Conservation (phyloP, 2,797 vertebrate species). For the Muscicapa comitata region DNA sequence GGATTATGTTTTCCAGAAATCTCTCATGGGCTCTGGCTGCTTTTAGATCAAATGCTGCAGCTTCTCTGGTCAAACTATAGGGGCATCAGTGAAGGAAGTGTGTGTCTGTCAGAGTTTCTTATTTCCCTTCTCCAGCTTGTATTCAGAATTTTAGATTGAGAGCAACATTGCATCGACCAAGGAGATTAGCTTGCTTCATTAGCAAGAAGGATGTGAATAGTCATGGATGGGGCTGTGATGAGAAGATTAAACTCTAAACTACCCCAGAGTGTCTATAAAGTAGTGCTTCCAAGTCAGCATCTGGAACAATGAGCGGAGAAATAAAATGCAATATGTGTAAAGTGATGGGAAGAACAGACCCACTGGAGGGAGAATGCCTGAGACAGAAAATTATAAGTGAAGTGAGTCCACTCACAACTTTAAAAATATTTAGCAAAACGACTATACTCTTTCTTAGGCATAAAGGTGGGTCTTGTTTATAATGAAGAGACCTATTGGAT, state of each 20-base stretch:
- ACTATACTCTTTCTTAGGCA: background rate
- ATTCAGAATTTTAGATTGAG: background rate
- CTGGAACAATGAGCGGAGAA: background rate
- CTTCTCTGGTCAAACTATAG: background rate
- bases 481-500: background rate
- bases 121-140: background rate
- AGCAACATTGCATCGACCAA: background rate
- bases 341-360: background rate
- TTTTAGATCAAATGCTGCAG: background rate
- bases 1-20: background rate
- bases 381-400: background rate
- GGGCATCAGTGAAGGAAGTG: background rate
- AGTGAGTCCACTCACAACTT: background rate
- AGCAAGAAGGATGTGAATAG: background rate
- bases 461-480: background rate
- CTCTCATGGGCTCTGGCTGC: background rate
- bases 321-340: background rate
- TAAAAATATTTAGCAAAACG: background rate
- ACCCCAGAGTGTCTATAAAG: background rate
- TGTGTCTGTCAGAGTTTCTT: background rate
- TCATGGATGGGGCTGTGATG: background rate
- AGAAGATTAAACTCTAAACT: conserved; percentile 17
- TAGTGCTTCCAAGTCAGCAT: background rate
- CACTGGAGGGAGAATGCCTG: background rate
- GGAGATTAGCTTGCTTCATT: background rate